phyloP scores from a whole-genome alignment of 2,113 vertebrate species.

The Amazona vittata region DNA sequence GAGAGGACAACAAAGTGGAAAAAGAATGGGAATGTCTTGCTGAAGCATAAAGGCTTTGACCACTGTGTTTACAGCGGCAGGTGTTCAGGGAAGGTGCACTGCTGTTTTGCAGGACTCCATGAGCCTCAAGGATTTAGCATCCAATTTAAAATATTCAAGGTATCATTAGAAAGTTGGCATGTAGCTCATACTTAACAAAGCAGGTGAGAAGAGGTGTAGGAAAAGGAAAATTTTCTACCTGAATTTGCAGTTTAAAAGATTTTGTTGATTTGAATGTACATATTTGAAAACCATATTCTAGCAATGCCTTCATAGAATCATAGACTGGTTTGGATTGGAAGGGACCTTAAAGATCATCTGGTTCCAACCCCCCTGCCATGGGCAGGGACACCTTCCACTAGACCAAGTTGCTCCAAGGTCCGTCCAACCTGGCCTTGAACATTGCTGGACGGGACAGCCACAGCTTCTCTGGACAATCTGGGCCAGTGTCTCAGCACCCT shows the following conservation, averaged over 20 bases:
- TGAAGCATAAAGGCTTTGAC: not conserved
- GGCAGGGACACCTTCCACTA: not conserved
- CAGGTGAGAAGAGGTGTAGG: not conserved
- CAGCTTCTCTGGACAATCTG: not conserved
- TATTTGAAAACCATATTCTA: not conserved
- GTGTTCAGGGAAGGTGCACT: not conserved
- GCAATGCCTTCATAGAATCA: not conserved
- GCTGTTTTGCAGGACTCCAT: not conserved
- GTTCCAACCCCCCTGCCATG: not conserved
- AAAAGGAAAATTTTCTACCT: not conserved
- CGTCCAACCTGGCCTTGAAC: not conserved
- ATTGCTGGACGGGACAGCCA: not conserved
- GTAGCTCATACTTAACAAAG: not conserved
- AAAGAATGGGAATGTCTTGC: not conserved
- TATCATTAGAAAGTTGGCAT: not conserved
- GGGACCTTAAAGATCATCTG: not conserved
- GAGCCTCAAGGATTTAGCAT: not conserved
- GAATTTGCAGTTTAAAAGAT: not conserved
- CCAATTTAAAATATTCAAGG: not conserved
- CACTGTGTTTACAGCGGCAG: not conserved
- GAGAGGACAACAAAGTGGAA: not conserved
- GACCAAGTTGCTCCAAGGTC: not conserved
- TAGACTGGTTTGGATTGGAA: not conserved
- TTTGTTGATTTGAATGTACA: not conserved
- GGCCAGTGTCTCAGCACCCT: not conserved